phyloP scores from a whole-genome alignment of 2,888 invertebrate species.

The Nomada ferruginata region DNA sequence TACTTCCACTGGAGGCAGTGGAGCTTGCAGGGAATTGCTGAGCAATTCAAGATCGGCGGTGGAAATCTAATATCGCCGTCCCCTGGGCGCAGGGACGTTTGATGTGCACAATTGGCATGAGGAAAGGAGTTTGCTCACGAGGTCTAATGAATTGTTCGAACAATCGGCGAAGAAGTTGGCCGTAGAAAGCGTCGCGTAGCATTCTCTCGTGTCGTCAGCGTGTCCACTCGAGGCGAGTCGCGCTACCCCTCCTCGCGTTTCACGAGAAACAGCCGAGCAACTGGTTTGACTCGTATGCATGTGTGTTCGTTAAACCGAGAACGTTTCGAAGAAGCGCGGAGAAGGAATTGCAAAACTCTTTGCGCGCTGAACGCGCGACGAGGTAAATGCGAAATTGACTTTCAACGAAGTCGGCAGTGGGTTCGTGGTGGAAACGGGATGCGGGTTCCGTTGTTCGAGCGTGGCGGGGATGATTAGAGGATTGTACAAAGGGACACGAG shows the following conservation, averaged over 20 bases:
- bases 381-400: not conserved
- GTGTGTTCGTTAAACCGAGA: slow-evolving; percentile 52
- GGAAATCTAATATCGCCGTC: no score
- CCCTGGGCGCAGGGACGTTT: no score
- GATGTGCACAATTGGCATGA: no score
- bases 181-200: slow-evolving; percentile 26
- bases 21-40: no score
- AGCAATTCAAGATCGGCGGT: no score
- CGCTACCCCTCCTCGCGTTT: slow-evolving; percentile 40
- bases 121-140: not conserved
- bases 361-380: not conserved
- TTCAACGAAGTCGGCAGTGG: no score
- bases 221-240: slow-evolving; percentile 38
- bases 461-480: no score
- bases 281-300: slow-evolving; percentile 65
- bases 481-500: no score
- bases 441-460: no score
- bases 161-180: slow-evolving; percentile 3
- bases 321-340: slow-evolving; percentile 50
- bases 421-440: no score
- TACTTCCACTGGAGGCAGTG: no score
- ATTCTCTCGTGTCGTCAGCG: slow-evolving; percentile 41
- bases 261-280: slow-evolving; percentile 60
- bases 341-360: slow-evolving; percentile 14
- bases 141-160: slow-evolving; percentile 22